Evolutionary conservation across 2,113 vertebrate species (phyloP).

Genomic region (Cyrtonyx montezumae): DNA sequence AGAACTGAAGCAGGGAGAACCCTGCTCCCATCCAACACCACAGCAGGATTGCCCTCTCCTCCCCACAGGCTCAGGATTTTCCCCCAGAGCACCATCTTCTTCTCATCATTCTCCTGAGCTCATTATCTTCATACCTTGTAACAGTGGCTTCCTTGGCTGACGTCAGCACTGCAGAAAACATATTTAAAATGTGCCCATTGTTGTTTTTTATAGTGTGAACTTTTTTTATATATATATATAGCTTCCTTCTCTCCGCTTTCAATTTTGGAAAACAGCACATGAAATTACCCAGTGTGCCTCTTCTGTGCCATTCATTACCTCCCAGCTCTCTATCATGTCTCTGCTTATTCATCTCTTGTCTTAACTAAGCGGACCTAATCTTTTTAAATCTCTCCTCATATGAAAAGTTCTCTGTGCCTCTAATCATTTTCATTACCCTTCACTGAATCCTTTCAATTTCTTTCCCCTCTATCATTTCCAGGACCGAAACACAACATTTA

Average conservation of each 20-base stretch:
- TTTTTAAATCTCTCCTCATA: slow-evolving; percentile 34
- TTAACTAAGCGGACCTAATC: slow-evolving; percentile 53
- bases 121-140: not conserved
- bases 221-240: not conserved
- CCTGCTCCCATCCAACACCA: not conserved
- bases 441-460: slow-evolving; percentile 13
- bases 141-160: not conserved
- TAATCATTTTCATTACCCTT: slow-evolving; percentile 43
- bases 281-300: not conserved
- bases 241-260: slow-evolving; percentile 10
- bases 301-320: slow-evolving; percentile 5
- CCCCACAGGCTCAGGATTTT: not conserved
- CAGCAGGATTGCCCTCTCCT: not conserved
- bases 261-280: slow-evolving; percentile 10
- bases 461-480: not conserved
- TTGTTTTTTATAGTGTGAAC: not conserved
- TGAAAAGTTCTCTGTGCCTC: slow-evolving; percentile 12
- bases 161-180: not conserved
- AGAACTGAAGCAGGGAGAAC: not conserved
- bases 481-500: slow-evolving; percentile 30
- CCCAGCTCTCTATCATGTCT: slow-evolving; percentile 7
- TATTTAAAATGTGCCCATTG: not conserved
- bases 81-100: not conserved
- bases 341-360: slow-evolving; percentile 53
- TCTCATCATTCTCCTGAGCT: not conserved